Evolutionary conservation across 2,888 invertebrate genomes (phyloP).

Genomic region (Choristoneura rosaceana): DNA sequence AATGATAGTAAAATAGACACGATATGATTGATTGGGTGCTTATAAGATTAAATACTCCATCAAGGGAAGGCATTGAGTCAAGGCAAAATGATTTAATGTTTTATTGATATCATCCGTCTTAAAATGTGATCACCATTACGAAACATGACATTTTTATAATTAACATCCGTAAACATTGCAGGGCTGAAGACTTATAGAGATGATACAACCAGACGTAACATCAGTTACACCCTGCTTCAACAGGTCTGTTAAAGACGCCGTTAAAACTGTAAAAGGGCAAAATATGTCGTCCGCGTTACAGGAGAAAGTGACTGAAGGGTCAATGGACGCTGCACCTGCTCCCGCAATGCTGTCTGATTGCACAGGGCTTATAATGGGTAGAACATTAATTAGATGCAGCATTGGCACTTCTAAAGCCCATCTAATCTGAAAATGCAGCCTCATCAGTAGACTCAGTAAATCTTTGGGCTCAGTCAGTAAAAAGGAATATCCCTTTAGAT

Average conservation of each 20-base stretch:
- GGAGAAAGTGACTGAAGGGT: slow-evolving; percentile 61
- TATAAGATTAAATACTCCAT: not conserved
- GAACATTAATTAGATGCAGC: slow-evolving; percentile 10
- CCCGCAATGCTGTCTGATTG: slow-evolving; percentile 32
- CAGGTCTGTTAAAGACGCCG: slow-evolving; percentile 2
- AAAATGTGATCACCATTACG: not conserved
- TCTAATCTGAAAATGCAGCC: too few relatives aligned
- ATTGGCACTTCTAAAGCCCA: not conserved
- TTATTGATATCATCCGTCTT: not conserved
- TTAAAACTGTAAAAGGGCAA: slow-evolving; percentile 63
- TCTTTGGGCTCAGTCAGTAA: too few relatives aligned
- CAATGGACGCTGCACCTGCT: slow-evolving; percentile 51
- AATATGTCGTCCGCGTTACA: slow-evolving; percentile 56
- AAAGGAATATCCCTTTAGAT: too few relatives aligned
- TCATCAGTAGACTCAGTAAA: too few relatives aligned
- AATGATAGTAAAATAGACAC: not conserved
- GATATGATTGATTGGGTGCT: not conserved
- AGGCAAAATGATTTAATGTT: not conserved
- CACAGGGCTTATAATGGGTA: slow-evolving; percentile 15
- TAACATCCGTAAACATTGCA: not conserved
- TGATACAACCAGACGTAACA: slow-evolving; percentile 4
- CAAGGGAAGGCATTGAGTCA: not conserved
- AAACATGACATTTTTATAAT: not conserved
- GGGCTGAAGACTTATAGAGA: not conserved
- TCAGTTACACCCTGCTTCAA: not conserved